phyloP scores from a whole-genome alignment of 2,797 vertebrate genomes.

The Alcedo atthis region DNA sequence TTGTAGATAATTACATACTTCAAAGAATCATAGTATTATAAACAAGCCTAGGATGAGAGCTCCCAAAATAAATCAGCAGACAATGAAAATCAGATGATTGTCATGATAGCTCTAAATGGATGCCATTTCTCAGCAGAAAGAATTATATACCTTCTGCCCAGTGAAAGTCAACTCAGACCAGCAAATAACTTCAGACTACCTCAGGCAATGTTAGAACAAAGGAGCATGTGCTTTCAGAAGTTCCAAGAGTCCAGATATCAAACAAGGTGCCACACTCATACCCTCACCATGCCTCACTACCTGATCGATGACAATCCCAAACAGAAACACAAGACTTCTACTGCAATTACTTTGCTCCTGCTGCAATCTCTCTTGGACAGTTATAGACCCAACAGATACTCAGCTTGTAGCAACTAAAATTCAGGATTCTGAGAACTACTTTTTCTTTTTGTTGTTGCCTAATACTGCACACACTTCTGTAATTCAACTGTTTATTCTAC shows the following conservation, averaged over 20 bases:
- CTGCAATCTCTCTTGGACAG: neutral
- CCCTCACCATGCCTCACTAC: neutral
- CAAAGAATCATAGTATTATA: neutral
- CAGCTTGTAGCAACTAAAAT: neutral
- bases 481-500: slow-evolving; percentile 29
- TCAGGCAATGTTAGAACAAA: slow-evolving; percentile 28
- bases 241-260: neutral
- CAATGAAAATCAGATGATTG: neutral
- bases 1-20: neutral
- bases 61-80: neutral
- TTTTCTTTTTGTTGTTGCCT: neutral
- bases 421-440: neutral
- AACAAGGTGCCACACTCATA: neutral
- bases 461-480: neutral
- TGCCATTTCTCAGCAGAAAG: slow-evolving; percentile 2
- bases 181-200: slow-evolving; percentile 17
- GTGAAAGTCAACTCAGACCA: slow-evolving; percentile 7
- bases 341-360: neutral
- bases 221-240: neutral
- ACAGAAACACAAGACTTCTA: neutral
- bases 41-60: neutral
- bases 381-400: neutral
- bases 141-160: neutral
- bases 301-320: neutral
- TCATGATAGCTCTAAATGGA: neutral